Evolutionary conservation across 2,113 vertebrate genomes (phyloP).

Genomic region (Psilopogon haemacephalus): DNA sequence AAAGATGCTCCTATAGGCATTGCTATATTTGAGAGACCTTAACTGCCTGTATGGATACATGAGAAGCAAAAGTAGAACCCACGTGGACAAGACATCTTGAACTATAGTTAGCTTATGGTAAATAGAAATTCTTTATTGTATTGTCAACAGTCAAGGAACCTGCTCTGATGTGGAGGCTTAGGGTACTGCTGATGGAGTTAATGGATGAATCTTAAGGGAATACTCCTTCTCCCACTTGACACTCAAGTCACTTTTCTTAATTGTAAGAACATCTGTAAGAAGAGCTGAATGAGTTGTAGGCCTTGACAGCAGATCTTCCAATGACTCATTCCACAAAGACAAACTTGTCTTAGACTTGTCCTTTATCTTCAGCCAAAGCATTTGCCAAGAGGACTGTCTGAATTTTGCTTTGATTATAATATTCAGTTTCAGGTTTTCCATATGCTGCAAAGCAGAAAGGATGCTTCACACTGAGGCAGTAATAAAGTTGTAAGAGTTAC

Average conservation of each 20-base stretch:
- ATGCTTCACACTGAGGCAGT: not conserved
- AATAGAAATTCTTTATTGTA: slow-evolving; percentile 52
- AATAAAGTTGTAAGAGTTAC: not conserved
- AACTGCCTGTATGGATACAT: not conserved
- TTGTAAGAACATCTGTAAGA: slow-evolving; percentile 60
- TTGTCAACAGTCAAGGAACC: slow-evolving; percentile 52
- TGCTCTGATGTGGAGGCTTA: slow-evolving; percentile 47
- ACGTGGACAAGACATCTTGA: slow-evolving; percentile 59
- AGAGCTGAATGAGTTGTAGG: slow-evolving; percentile 53
- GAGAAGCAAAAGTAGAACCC: slow-evolving; percentile 32
- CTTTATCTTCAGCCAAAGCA: slow-evolving; percentile 19
- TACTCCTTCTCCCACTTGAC: slow-evolving; percentile 47
- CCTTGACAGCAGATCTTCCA: slow-evolving; percentile 53
- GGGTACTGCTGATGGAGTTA: slow-evolving; percentile 44
- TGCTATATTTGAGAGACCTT: not conserved
- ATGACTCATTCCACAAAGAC: slow-evolving; percentile 39
- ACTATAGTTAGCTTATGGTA: slow-evolving; percentile 46
- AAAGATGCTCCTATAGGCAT: not conserved
- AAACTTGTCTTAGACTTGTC: slow-evolving; percentile 44
- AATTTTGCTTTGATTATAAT: slow-evolving; percentile 24
- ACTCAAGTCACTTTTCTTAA: slow-evolving; percentile 50
- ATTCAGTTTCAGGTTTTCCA: slow-evolving; percentile 11
- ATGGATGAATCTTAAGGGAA: slow-evolving; percentile 50
- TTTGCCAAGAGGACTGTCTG: slow-evolving; percentile 32
- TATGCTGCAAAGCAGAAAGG: not conserved